A percentile compares a stretch with the other conserved stretches of the same genome.
phyloP scores from a whole-genome alignment of 2,113 vertebrate species.

The Nasalis larvatus region DNA sequence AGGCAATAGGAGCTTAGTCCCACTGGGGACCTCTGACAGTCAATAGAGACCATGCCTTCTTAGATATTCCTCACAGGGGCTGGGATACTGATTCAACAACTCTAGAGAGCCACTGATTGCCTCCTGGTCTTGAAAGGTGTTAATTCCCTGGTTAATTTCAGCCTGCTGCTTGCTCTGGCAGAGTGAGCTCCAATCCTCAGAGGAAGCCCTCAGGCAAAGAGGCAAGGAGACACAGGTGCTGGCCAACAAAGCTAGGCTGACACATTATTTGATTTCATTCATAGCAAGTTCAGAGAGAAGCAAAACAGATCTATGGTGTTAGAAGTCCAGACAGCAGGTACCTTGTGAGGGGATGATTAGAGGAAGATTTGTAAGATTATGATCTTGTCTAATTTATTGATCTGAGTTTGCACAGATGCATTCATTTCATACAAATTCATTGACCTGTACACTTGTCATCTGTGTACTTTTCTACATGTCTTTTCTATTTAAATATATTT shows the following conservation, averaged over 20 bases:
- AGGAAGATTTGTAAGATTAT: neutral
- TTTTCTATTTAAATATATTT: neutral
- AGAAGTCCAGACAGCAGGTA: neutral
- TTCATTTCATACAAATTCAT: neutral
- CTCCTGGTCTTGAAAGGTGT: neutral
- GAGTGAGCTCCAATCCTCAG: neutral
- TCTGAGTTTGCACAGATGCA: neutral
- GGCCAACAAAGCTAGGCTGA: neutral
- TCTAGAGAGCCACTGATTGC: neutral
- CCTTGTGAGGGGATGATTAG: neutral
- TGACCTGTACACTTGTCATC: neutral
- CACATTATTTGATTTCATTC: neutral
- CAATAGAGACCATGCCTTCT: neutral
- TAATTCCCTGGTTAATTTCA: neutral
- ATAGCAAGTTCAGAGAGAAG: neutral
- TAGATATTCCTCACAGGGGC: fast-evolving
- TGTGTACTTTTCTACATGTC: neutral
- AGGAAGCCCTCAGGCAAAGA: neutral
- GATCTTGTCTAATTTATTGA: neutral
- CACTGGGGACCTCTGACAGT: neutral
- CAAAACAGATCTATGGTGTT: neutral
- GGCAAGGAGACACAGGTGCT: neutral
- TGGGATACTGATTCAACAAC: neutral
- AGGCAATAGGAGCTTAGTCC: neutral
- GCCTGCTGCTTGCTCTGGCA: neutral